Conservation (phyloP, 2,113 vertebrate species). For the Malurus cyaneus region DNA sequence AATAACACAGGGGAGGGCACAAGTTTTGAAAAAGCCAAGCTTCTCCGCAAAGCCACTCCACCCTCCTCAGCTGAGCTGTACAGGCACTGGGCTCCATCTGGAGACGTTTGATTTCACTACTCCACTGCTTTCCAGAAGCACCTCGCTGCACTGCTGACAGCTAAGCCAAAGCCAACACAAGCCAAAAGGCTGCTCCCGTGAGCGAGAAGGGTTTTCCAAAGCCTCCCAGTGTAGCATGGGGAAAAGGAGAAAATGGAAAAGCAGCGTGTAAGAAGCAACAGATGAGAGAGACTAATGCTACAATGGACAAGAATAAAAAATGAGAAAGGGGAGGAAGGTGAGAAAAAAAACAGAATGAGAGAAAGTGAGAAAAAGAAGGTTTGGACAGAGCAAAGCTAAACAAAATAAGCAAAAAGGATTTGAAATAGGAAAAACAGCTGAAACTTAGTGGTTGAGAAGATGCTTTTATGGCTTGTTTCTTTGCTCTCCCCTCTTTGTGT, state of each 20-base stretch:
- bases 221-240: fast-evolving
- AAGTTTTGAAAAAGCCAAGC: not conserved
- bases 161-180: not conserved
- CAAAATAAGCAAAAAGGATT: not conserved
- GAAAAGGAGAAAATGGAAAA: not conserved
- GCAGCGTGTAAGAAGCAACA: not conserved
- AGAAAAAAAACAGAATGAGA: not conserved
- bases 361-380: not conserved
- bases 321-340: not conserved
- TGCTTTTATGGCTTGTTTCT: not conserved
- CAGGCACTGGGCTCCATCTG: not conserved
- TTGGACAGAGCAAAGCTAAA: not conserved
- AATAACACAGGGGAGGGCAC: not conserved
- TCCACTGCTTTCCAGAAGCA: not conserved
- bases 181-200: not conserved
- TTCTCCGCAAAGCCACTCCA: not conserved
- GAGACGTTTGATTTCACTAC: not conserved
- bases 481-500: not conserved
- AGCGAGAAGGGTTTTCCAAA: not conserved
- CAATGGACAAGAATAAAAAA: not conserved
- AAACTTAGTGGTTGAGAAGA: not conserved
- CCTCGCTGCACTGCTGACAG: not conserved
- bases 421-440: not conserved
- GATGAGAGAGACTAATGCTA: not conserved
- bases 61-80: not conserved